Base-by-base conservation (phyloP, 2,888 invertebrate species). In the Shargacucullia verbasci region DNA sequence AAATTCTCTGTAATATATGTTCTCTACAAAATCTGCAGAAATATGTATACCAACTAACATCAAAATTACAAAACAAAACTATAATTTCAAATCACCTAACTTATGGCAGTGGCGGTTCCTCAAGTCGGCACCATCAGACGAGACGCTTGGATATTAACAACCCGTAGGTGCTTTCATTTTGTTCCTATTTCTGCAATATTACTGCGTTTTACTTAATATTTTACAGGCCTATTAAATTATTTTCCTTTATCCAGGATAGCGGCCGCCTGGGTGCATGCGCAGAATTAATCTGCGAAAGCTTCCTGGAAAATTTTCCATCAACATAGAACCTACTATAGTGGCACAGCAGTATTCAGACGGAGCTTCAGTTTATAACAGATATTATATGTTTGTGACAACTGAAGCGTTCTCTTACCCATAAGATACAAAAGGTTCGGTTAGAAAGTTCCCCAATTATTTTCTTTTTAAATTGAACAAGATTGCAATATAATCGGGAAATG, bases 41-140 rank as follows among this genome's bases (percentile, higher is more conserved):
- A 29, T 31, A 59, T 38, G 38, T 20, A 14, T 20, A 20, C 20
- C 4, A 20, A 2, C 20, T 2, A 4, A 4, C 2, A 20, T 47
- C 8, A 44, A 37, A 63, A 45, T 43, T 12, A 29, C 35, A 65
- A 50, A 50, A 44, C 15, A 2, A 46, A 43, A 46, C 27, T 39
- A 31, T 54, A 44, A 65, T 47, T 66, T 25, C 8, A n/a, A 48
- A 50, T 52, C 33, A 41, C 15, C 31, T 58, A 31, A 29, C 27
- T 14, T 35, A 20, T 33, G 2, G 53, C 14, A 15, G 35, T 41
- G 49, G 20, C 15, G 53, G 53, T 64, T 76, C 76, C 70, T 69
- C 70, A 76, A 70, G 73, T 73, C 76, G 63, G 65, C 70, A 73
- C 70, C 69, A 80, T 78, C 62, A 78, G 67, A 70, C 68, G 68